Conservation (phyloP, 2,113 vertebrate species). For the Myiagra hebetior region DNA sequence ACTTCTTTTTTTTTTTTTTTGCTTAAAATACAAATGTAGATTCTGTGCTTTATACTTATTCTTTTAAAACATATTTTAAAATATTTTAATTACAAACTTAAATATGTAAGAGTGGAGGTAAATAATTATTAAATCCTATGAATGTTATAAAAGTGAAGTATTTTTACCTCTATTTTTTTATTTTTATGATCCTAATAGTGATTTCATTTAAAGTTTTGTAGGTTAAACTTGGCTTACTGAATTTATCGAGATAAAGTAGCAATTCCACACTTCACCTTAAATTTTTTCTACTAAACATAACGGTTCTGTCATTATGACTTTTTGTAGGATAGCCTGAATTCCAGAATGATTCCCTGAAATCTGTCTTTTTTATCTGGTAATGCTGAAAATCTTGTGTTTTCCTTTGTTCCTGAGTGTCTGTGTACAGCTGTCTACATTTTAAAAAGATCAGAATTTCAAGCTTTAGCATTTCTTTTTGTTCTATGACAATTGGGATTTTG, state of each 20-base stretch:
- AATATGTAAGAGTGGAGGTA: background rate
- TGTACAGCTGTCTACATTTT: background rate
- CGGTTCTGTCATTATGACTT: background rate
- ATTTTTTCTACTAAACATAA: background rate
- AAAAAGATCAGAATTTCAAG: background rate
- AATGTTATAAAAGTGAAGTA: background rate
- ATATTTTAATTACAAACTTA: background rate
- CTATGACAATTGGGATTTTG: background rate
- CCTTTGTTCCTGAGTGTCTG: background rate
- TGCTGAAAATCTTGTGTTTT: background rate
- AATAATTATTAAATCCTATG: background rate
- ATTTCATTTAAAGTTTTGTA: background rate
- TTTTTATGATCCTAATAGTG: background rate
- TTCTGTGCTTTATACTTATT: background rate
- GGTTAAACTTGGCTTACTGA: background rate
- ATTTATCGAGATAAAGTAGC: background rate
- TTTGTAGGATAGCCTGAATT: background rate
- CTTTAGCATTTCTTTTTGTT: background rate
- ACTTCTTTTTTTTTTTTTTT: background rate
- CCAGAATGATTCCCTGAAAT: background rate
- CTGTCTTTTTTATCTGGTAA: accelerated
- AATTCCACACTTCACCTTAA: background rate
- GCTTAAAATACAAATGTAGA: background rate
- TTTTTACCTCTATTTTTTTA: background rate
- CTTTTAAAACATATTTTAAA: background rate